Base-by-base conservation (phyloP, 2,797 vertebrate species). In the Rachycentron canadum region DNA sequence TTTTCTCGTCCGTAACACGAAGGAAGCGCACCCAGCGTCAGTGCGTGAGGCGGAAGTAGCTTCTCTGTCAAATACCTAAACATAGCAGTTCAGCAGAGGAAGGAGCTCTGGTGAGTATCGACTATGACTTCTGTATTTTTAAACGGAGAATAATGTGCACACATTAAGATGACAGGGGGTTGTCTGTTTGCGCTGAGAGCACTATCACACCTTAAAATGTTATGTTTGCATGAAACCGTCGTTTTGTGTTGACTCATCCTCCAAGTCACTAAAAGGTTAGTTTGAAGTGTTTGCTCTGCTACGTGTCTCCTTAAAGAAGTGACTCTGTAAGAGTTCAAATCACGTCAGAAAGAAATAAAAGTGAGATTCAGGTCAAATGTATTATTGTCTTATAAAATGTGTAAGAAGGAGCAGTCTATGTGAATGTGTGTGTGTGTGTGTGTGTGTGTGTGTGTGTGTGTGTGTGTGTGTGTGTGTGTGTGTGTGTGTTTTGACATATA, bases 31-130 rank as follows among this genome's bases (percentile, higher is more conserved):
- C 10, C 43, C 63, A 6, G 8, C 16, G 0, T 7, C 43, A 0
- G 9, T 1, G 47, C 21, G 57, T 34, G 5, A 36, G 1, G 13
- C 90, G 91, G 92, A 92, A 92, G 86, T 76, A 41, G 45, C 0
- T 11, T 41, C 30, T 1, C 61, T 61, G 58, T 72, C 70, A 71
- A 50, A 69, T 10, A 62, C 21, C 69, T 8, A 70, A 79, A 71
- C 78, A 59, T 5, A 52, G 78, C 45, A 25, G 34, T 58, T 62
- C 0, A 26, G 63, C 66, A 28, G 23, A 45, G 26, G 28, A 26
- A 38, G 70, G 21, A 43, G 38, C 56, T 25, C 23, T 41, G 85
- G 90, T 93, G 63, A 89, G 84, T 82, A 41, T n/a, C 7, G 2
- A 26, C 4, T 58, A 59, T 17, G 0, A 19, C 8, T 30, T 3